A percentile compares a stretch with the other conserved stretches of the same genome.
These are phyloP conservation scores for Halcyon chelicuti DNA, from an alignment of 2,797 vertebrate species.

Conservation along the genomic window DNA sequence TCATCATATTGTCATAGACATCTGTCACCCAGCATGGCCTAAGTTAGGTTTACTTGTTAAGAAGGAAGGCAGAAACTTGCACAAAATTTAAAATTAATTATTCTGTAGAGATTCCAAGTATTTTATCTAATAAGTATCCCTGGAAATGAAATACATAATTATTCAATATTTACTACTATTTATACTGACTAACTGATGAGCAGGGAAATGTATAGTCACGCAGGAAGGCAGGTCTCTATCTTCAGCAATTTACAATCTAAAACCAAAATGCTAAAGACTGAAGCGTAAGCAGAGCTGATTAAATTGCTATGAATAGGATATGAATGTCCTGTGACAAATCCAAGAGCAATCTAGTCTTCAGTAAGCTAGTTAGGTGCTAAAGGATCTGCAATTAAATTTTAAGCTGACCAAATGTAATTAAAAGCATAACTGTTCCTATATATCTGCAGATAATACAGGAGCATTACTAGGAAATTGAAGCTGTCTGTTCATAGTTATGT, in stretches of 20 bases:
- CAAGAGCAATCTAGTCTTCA: not conserved
- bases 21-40: not conserved
- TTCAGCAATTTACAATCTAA: not conserved
- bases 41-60: not conserved
- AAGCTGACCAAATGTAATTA: slow-evolving; percentile 9
- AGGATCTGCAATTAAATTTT: slow-evolving; percentile 33
- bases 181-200: not conserved
- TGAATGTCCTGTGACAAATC: slow-evolving; percentile 39
- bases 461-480: not conserved
- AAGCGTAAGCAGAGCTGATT: not conserved
- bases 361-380: not conserved
- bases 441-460: slow-evolving; percentile 25
- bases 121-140: not conserved
- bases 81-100: not conserved
- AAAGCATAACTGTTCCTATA: slow-evolving; percentile 31
- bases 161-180: not conserved
- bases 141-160: not conserved
- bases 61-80: not conserved
- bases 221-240: not conserved
- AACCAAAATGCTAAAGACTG: not conserved
- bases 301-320: slow-evolving; percentile 1
- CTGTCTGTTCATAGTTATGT: not conserved
- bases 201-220: not conserved
- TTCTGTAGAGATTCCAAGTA: not conserved
- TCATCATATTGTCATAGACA: not conserved